Percentiles rank a stretch among this genome's conserved stretches.
Evolutionary conservation across 2,113 vertebrate species (phyloP).

Genomic region (Suricata suricatta): DNA sequence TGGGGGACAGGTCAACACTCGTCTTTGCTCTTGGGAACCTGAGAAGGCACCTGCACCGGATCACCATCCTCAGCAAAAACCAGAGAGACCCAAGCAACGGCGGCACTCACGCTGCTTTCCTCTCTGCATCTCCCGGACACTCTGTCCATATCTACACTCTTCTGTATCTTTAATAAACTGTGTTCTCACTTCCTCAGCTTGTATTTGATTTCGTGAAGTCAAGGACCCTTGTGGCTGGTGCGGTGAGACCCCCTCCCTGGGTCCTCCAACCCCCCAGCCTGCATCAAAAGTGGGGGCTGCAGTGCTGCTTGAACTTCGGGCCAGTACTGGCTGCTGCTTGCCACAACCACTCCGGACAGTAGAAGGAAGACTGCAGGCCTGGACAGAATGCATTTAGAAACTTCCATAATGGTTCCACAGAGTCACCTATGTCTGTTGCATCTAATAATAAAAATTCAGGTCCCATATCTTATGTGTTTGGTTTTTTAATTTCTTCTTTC

Average conservation of each 20-base stretch:
- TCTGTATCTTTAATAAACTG: not conserved
- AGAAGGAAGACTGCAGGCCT: not conserved
- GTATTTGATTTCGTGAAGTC: not conserved
- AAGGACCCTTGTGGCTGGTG: not conserved
- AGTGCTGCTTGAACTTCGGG: not conserved
- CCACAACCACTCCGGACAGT: not conserved
- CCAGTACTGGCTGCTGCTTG: not conserved
- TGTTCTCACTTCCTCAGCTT: not conserved
- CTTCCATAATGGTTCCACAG: rapidly evolving
- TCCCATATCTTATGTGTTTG: not conserved
- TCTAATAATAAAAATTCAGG: not conserved
- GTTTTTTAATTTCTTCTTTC: not conserved
- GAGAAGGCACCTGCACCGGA: not conserved
- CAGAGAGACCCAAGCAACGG: not conserved
- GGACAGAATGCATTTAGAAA: not conserved
- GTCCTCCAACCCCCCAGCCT: not conserved
- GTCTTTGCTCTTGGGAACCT: not conserved
- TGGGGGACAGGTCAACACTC: not conserved
- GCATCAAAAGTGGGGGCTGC: not conserved
- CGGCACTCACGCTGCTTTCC: not conserved
- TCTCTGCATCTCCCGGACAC: not conserved
- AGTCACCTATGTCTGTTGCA: not conserved
- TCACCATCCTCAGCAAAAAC: not conserved
- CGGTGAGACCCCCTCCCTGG: not conserved
- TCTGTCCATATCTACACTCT: not conserved